phyloP scores from a whole-genome alignment of 1,140 invertebrate genomes.

The Trichomalopsis sarcophagae region DNA sequence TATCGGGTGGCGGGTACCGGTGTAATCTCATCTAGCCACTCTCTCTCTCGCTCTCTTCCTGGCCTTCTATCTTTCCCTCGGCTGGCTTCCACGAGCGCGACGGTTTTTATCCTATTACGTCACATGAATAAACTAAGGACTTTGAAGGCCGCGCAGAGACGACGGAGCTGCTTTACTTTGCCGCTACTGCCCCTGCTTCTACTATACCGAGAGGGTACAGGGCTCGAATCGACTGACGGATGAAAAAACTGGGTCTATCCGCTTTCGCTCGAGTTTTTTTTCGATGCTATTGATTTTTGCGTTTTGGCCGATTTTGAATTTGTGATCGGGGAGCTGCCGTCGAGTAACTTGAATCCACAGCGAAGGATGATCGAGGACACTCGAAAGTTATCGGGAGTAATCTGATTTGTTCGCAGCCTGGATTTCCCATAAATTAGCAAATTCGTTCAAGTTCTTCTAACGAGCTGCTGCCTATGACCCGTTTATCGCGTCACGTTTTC shows the following conservation, averaged over 20 bases:
- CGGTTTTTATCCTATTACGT: slow-evolving; percentile 75
- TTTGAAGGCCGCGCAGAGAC: slow-evolving; percentile 62
- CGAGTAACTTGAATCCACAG: neutral
- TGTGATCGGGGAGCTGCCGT: neutral
- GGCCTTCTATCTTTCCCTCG: neutral
- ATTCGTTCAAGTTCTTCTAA: neutral
- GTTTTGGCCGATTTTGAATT: neutral
- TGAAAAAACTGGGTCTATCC: slow-evolving; percentile 35
- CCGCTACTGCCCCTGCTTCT: neutral
- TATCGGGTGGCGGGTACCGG: slow-evolving; percentile 63
- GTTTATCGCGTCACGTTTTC: neutral
- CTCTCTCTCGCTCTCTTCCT: slow-evolving; percentile 56
- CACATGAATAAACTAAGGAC: slow-evolving; percentile 75
- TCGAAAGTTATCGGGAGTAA: neutral
- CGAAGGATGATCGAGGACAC: neutral
- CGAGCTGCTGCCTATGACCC: neutral
- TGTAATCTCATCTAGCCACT: slow-evolving; percentile 74
- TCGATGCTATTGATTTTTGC: neutral
- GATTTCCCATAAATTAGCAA: no score
- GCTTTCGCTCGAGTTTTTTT: slow-evolving; percentile 1
- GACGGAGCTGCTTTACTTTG: slow-evolving; percentile 45
- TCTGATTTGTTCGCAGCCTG: neutral
- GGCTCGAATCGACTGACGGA: neutral
- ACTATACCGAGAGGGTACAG: neutral
- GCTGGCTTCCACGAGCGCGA: slow-evolving; percentile 58